Base-by-base conservation (phyloP, 2,113 vertebrate genomes). In the Fregata magnificens region DNA sequence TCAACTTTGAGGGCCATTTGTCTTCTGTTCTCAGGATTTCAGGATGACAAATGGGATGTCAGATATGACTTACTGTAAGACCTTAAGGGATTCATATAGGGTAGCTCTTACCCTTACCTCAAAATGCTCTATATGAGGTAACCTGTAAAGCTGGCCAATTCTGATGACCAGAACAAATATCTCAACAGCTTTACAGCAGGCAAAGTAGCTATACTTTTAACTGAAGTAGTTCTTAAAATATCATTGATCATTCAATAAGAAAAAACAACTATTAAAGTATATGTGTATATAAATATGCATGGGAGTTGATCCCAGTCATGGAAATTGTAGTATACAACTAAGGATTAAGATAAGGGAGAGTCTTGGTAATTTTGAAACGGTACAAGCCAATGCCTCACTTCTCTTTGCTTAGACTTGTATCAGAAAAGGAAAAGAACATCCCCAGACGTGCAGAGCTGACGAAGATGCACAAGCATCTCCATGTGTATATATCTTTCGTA, bases 11-110 rank as follows among this genome's bases (percentile, higher is more conserved):
- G 59, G 73, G 11, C 40, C 59, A 88, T 97, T 92, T 96, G 45
- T 95, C 94, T 92, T 93, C 71, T 38, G 40, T 82, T 95, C 92
- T 96, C 55, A 74, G 86, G 65, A 90, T 76, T 96, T 93, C 81
- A 96, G 82, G 73, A 95, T 93, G 82, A 97, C 61, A 79, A 87
- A 88, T 92, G 61, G 66, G 38, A 92, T 90, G 74, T 92, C 89
- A 69, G 91, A 44, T 88, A 72, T 72, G 55, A 94, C 92, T 95
- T 86, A 65, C 71, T 92, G 40, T 50, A 70, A 77, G 66, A 92
- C 71, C 36, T 87, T 77, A 92, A 93, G 66, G 63, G 34, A 82
- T 81, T 96, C 52, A n/a, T 36, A 36, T 44, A 86, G 42, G 49
- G 72, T 71, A n/a, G 76, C 9, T 81, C 58, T 80, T 58, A 38